A percentile compares a stretch with the other conserved stretches of the same genome.
Evolutionary conservation across 2,113 vertebrate genomes (phyloP).

Genomic region (Ammodytes marinus): DNA sequence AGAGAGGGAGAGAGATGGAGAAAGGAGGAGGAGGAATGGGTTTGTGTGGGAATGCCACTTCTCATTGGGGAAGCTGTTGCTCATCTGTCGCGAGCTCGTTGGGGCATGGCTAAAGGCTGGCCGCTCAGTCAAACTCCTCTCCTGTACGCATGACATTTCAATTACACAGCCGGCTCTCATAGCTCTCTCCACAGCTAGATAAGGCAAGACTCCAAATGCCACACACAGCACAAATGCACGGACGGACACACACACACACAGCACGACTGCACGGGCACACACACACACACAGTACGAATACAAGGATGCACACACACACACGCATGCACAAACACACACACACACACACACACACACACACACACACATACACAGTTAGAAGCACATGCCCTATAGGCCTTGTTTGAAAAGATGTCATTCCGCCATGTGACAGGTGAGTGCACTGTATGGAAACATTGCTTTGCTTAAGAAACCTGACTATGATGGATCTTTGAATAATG

Average conservation of each 20-base stretch:
- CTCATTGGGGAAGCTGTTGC: constrained; percentile 78
- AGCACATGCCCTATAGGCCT: constrained; percentile 30
- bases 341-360: constrained; percentile 13
- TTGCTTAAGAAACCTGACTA: constrained; percentile 3
- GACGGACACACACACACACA: constrained; percentile 2
- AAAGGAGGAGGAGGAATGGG: constrained; percentile 67
- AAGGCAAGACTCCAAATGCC: constrained; percentile 69
- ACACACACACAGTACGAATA: neutral
- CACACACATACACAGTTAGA: neutral
- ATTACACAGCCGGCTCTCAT: constrained; percentile 81
- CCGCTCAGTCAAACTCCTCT: constrained; percentile 80
- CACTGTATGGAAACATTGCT: constrained; percentile 34
- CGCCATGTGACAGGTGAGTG: constrained; percentile 54
- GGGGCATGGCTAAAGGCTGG: constrained; percentile 83
- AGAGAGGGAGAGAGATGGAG: constrained; percentile 35
- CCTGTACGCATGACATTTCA: constrained; percentile 86
- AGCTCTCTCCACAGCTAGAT: constrained; percentile 78
- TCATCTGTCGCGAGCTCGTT: constrained; percentile 81
- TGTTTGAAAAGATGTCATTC: constrained; percentile 57
- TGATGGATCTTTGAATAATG: constrained; percentile 46
- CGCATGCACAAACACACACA: neutral
- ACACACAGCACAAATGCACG: constrained; percentile 51
- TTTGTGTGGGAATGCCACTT: constrained; percentile 72
- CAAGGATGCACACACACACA: neutral
- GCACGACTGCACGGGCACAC: neutral